phyloP scores from a whole-genome alignment of 2,797 vertebrate species.

The Falco berigora region DNA sequence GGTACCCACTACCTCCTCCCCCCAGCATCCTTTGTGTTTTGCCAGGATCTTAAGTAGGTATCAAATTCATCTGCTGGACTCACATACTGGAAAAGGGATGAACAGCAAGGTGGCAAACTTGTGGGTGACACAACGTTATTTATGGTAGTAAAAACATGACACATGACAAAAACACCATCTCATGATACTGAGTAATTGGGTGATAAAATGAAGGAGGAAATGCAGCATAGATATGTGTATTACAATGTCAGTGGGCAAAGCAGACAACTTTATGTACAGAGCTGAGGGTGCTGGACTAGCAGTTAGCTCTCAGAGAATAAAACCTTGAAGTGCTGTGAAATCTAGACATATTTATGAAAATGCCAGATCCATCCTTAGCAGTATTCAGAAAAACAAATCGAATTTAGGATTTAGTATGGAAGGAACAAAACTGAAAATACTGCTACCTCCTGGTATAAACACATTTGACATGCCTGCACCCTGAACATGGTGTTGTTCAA shows the following conservation, averaged over 20 bases:
- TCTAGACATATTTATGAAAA: background rate
- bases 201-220: background rate
- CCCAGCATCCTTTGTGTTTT: background rate
- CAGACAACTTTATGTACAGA: background rate
- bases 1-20: background rate
- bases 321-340: background rate
- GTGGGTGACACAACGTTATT: background rate
- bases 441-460: background rate
- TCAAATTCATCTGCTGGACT: background rate
- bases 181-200: conserved; percentile 10
- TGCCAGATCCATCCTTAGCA: background rate
- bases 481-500: background rate
- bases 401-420: background rate
- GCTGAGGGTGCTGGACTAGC: background rate
- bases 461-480: background rate
- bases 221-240: background rate
- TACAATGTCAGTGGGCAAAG: background rate
- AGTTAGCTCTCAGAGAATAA: background rate
- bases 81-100: background rate
- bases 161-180: background rate
- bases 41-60: background rate
- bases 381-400: background rate
- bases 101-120: conserved; percentile 13
- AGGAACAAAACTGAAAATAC: background rate
- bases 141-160: background rate